Percentiles rank a stretch among this genome's conserved stretches.
phyloP scores from a whole-genome alignment of 1,140 invertebrate species.

The Danaus plexippus region DNA sequence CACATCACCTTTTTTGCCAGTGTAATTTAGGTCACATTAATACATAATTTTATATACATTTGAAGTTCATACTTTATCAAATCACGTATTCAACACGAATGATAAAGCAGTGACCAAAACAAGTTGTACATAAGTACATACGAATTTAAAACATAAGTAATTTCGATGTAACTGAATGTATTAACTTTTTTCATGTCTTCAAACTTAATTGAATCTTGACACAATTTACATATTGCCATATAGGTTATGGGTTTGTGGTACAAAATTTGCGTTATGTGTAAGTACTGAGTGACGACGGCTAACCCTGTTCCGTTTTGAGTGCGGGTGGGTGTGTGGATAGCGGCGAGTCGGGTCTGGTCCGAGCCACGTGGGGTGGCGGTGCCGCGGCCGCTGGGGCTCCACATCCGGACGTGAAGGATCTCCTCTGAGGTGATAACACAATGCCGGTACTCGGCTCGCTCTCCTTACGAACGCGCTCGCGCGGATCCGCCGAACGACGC shows the following conservation, averaged over 20 bases:
- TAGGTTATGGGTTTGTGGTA: too few relatives aligned
- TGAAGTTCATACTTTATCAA: neutral
- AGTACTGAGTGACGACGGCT: neutral
- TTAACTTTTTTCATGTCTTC: too few relatives aligned
- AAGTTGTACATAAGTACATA: too few relatives aligned
- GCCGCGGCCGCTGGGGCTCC: slow-evolving; percentile 71
- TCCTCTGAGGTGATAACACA: slow-evolving; percentile 85
- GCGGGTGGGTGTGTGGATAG: slow-evolving; percentile 57
- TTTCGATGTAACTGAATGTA: too few relatives aligned
- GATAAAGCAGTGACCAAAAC: too few relatives aligned
- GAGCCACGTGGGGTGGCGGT: slow-evolving; percentile 62
- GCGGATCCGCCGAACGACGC: slow-evolving; percentile 79
- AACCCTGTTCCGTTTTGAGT: slow-evolving; percentile 48
- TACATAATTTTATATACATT: too few relatives aligned
- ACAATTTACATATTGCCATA: too few relatives aligned
- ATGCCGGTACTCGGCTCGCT: slow-evolving; percentile 79
- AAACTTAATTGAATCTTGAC: too few relatives aligned
- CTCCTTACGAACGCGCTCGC: slow-evolving; percentile 85
- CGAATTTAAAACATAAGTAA: too few relatives aligned
- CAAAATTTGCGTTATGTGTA: neutral
- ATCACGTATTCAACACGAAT: neutral
- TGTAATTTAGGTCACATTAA: slow-evolving; percentile 28
- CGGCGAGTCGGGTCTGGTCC: slow-evolving; percentile 68
- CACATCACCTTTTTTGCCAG: slow-evolving; percentile 40
- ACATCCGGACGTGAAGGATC: slow-evolving; percentile 85